Conservation (phyloP, 2,888 invertebrate species). For the Polydrusus pterygomalis region DNA sequence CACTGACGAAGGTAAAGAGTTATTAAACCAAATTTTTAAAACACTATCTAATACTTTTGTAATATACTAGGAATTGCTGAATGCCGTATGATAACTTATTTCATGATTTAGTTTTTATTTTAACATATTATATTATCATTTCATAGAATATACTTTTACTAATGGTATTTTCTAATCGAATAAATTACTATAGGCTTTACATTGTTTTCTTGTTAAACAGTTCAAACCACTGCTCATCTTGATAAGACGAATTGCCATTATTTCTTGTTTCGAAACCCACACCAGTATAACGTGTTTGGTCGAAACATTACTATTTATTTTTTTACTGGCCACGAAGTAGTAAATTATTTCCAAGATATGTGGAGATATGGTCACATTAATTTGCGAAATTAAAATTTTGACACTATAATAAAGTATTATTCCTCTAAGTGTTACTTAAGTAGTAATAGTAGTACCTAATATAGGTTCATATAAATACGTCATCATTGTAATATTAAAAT, state of each 20-base stretch:
- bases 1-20: too few relatives aligned
- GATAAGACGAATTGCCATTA: constrained; percentile 52
- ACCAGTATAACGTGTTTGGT: constrained; percentile 66
- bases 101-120: not conserved
- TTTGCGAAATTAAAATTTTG: too few relatives aligned
- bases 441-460: too few relatives aligned
- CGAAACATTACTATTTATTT: constrained; percentile 62
- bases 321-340: constrained; percentile 60
- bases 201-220: constrained; percentile 28
- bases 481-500: too few relatives aligned
- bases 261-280: constrained; percentile 66
- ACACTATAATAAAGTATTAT: too few relatives aligned
- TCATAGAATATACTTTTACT: constrained; percentile 8
- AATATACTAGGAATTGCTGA: too few relatives aligned
- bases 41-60: too few relatives aligned
- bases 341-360: not conserved
- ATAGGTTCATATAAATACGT: too few relatives aligned
- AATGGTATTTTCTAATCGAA: constrained; percentile 6
- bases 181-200: constrained; percentile 24
- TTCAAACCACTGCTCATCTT: constrained; percentile 32
- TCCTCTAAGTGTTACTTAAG: too few relatives aligned
- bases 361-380: not conserved
- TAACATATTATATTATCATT: not conserved
- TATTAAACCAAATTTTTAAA: too few relatives aligned
- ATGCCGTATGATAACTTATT: not conserved